Base-by-base conservation (phyloP, 2,113 vertebrate genomes). In the Phalacrocorax carbo region DNA sequence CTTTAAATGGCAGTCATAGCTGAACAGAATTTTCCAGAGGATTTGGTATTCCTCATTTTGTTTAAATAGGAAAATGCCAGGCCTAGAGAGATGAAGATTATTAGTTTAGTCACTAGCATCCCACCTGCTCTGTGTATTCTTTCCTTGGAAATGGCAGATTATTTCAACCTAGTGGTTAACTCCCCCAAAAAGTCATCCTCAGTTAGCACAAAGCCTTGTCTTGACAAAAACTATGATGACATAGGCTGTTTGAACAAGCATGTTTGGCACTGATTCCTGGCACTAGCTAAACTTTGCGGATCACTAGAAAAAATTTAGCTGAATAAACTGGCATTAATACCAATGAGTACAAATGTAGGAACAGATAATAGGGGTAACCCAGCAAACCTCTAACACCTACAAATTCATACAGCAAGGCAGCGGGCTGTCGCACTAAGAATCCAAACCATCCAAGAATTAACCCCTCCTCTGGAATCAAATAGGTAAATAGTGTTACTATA, bases 11-110 rank as follows among this genome's bases (percentile, higher is more conserved):
- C 61, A 55, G 2, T 52, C n/a, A 7, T 11, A 66, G 48, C 75
- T 88, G 55, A 68, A 5, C 5, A 90, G 95, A 90, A 84, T 88
- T 92, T 96, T 96, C 90, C 78, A 95, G 82, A 90, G 75, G 32
- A n/a, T 38, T 46, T 65, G 19, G 2, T 40, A 66, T 82, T 82
- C 86, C 84, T 92, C 7, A 8, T 73, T 83, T 77, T 70, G n/a
- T 90, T 88, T 81, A 38, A 92, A 68, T 3, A 82, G 85, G 51
- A 90, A 88, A 78, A 94, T 84, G n/a, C 36, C 52, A 82, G 60
- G 38, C 68, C 13, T 78, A 17, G 54, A 80, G 66, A 82, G 58
- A 44, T 38, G n/a, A 87, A 78, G 71, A 86, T 86, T 58, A 64
- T 78, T 71, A 23, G 26, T 87, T 94, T 71, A 88, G 92, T 97